Evolutionary conservation across 2,113 vertebrate genomes (phyloP).

Genomic region (Stomatorhinus ivindoensis): DNA sequence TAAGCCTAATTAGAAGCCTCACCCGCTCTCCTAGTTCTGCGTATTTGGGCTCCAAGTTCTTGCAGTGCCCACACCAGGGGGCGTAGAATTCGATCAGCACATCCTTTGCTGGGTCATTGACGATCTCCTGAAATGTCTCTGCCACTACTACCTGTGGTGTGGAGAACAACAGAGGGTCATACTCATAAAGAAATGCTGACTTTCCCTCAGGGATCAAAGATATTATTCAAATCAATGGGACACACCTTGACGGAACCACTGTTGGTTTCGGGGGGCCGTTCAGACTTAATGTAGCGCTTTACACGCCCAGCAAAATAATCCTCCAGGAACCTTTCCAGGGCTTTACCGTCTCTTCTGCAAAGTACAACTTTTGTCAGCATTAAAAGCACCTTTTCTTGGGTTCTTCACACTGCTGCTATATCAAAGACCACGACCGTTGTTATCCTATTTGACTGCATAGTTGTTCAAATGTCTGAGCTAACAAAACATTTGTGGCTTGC

Average conservation of each 20-base stretch:
- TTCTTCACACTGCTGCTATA: neutral
- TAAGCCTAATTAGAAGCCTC: neutral
- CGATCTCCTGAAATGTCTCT: constrained; percentile 57
- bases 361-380: constrained; percentile 16
- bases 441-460: neutral
- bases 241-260: constrained; percentile 52
- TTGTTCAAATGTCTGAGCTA: neutral
- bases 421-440: neutral
- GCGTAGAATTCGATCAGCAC: constrained; percentile 64
- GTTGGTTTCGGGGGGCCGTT: constrained; percentile 55
- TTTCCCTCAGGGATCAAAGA: neutral
- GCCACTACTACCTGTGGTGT: constrained; percentile 59
- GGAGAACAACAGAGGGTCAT: neutral
- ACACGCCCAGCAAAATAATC: constrained; percentile 55
- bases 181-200: neutral
- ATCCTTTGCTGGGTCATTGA: constrained; percentile 52
- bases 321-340: constrained; percentile 57
- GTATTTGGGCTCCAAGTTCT: constrained; percentile 60
- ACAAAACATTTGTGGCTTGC: neutral
- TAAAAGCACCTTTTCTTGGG: neutral
- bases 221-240: neutral
- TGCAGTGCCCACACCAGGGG: constrained; percentile 57
- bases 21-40: constrained; percentile 52
- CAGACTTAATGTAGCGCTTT: constrained; percentile 60
- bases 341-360: constrained; percentile 58